phyloP scores from a whole-genome alignment of 2,888 invertebrate species.

The Eledona agricola region DNA sequence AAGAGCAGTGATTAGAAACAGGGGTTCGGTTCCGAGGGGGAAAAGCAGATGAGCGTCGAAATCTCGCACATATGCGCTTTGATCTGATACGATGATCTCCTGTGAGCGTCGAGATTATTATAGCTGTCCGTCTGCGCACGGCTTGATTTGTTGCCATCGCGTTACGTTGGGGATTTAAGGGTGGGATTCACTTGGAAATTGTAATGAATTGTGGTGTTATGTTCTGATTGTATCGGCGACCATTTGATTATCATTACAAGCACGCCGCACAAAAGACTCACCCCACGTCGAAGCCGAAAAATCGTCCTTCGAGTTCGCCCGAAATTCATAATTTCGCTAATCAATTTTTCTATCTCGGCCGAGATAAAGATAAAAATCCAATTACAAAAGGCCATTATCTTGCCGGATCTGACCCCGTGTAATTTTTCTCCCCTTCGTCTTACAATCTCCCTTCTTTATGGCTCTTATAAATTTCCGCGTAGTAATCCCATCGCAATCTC shows the following conservation, averaged over 20 bases:
- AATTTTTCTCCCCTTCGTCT: constrained; percentile 42
- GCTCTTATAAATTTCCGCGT: constrained; percentile 46
- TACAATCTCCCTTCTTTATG: constrained; percentile 45
- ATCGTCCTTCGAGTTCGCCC: background rate
- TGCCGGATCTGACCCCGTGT: constrained; percentile 46
- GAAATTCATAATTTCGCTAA: constrained; percentile 23
- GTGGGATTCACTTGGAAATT: constrained; percentile 49
- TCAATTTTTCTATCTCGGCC: constrained; percentile 24
- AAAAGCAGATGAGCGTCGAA: constrained; percentile 42
- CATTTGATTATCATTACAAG: constrained; percentile 33
- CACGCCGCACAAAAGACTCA: background rate
- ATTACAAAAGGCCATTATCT: constrained; percentile 47
- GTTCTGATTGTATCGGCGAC: constrained; percentile 37
- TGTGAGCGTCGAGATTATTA: constrained; percentile 51
- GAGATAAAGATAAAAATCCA: constrained; percentile 48
- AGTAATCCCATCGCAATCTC: constrained; percentile 49
- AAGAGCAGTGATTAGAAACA: too few relatives aligned
- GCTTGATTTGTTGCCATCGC: constrained; percentile 51
- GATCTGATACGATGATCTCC: constrained; percentile 56
- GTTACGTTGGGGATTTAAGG: constrained; percentile 46
- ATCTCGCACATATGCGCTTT: constrained; percentile 56
- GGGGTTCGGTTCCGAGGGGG: constrained; percentile 17
- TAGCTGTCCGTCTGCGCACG: constrained; percentile 46
- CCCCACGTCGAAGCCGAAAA: background rate
- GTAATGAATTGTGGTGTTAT: constrained; percentile 52